phyloP scores from a whole-genome alignment of 2,888 invertebrate genomes.

The Cephus pulcher region DNA sequence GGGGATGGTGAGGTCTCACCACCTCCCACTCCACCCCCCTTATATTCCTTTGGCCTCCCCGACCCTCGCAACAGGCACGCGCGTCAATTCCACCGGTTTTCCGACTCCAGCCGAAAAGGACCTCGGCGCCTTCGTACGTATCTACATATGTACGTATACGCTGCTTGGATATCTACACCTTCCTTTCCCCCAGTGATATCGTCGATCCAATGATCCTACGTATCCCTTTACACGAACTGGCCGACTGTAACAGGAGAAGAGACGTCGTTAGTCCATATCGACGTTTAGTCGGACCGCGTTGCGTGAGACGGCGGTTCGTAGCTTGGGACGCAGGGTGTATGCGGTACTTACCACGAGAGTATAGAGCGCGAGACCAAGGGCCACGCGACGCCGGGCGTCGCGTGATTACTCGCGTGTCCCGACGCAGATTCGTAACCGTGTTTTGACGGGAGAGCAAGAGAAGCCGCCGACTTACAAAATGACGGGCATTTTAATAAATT shows the following conservation, averaged over 20 bases:
- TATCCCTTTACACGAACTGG: neutral
- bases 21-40: neutral
- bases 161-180: neutral
- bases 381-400: neutral
- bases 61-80: neutral
- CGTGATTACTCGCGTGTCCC: neutral
- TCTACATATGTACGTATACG: neutral
- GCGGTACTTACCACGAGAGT: neutral
- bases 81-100: neutral
- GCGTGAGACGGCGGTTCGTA: neutral
- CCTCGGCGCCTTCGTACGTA: neutral
- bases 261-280: neutral
- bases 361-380: neutral
- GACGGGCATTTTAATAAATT: constrained; percentile 65
- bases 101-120: neutral
- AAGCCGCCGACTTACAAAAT: constrained; percentile 29
- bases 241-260: neutral
- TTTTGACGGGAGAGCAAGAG: neutral
- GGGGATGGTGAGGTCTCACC: constrained; percentile 14
- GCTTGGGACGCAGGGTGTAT: neutral
- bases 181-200: neutral
- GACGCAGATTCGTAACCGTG: neutral
- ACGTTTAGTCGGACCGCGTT: neutral
- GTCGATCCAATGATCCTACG: neutral
- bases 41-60: neutral